Conservation (phyloP, 2,113 vertebrate species). For the Chaetorhynchus papuensis region DNA sequence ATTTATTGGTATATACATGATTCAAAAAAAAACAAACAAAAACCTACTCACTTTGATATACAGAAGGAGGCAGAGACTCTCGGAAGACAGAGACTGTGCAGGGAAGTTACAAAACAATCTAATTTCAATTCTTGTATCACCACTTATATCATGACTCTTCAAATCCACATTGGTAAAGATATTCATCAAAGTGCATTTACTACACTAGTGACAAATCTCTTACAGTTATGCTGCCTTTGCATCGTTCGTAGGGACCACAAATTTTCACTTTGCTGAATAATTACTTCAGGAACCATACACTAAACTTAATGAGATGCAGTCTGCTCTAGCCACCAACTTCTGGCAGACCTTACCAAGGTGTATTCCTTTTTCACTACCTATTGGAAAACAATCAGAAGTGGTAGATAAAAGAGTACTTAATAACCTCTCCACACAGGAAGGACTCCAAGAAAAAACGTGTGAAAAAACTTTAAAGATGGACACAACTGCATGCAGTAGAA, state of each 20-base stretch:
- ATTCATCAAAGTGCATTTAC: not conserved
- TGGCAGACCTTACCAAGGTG: not conserved
- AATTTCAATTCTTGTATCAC: not conserved
- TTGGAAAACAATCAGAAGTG: not conserved
- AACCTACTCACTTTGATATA: not conserved
- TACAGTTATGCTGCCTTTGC: not conserved
- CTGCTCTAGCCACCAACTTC: not conserved
- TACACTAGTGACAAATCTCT: not conserved
- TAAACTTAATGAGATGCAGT: not conserved
- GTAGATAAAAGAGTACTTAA: not conserved
- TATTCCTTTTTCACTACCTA: not conserved
- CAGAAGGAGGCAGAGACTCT: not conserved
- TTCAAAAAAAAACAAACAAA: not conserved
- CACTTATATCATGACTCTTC: not conserved
- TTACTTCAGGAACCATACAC: not conserved
- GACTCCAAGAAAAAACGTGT: not conserved
- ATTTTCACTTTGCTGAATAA: not conserved
- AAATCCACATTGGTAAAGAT: not conserved
- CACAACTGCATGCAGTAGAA: not conserved
- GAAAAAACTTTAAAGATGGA: not conserved
- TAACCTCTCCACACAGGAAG: not conserved
- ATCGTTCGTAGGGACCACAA: fast-evolving
- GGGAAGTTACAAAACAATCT: not conserved
- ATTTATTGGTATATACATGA: not conserved
- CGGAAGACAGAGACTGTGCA: not conserved